Conservation (phyloP, 2,113 vertebrate genomes). For the Turnix velox region DNA sequence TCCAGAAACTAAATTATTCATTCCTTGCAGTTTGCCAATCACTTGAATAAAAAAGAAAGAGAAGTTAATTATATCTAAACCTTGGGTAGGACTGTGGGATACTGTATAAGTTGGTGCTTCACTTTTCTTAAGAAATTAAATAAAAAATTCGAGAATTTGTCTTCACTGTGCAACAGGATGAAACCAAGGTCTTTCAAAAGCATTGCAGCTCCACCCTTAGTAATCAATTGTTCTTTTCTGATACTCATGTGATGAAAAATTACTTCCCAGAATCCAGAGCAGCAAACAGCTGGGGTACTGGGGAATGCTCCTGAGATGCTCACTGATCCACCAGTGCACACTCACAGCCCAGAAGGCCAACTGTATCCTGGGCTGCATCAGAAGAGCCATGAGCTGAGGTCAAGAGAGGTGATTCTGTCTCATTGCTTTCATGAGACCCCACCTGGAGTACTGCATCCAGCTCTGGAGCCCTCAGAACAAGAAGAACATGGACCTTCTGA, state of each 20-base stretch:
- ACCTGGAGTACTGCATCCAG: too few relatives aligned
- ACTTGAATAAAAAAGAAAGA: background rate
- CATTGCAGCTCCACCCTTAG: background rate
- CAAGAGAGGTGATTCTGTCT: too few relatives aligned
- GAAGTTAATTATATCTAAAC: background rate
- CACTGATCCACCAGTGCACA: too few relatives aligned
- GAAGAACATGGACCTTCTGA: too few relatives aligned
- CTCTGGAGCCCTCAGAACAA: too few relatives aligned
- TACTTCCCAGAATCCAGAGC: background rate
- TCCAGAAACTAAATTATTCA: background rate
- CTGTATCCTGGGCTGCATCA: too few relatives aligned
- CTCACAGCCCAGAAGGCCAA: too few relatives aligned
- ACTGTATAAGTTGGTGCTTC: background rate
- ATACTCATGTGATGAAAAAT: background rate
- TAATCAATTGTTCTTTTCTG: background rate
- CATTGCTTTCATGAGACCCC: too few relatives aligned
- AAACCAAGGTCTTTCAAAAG: background rate
- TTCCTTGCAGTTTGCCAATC: background rate
- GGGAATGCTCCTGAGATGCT: background rate
- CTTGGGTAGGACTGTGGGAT: background rate
- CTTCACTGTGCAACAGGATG: background rate
- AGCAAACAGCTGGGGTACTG: background rate
- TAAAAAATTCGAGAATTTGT: background rate
- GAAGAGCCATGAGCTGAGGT: too few relatives aligned
- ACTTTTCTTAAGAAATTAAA: background rate